Evolutionary conservation across 2,888 invertebrate genomes (phyloP).

Genomic region (Ditylenchus weischeri): DNA sequence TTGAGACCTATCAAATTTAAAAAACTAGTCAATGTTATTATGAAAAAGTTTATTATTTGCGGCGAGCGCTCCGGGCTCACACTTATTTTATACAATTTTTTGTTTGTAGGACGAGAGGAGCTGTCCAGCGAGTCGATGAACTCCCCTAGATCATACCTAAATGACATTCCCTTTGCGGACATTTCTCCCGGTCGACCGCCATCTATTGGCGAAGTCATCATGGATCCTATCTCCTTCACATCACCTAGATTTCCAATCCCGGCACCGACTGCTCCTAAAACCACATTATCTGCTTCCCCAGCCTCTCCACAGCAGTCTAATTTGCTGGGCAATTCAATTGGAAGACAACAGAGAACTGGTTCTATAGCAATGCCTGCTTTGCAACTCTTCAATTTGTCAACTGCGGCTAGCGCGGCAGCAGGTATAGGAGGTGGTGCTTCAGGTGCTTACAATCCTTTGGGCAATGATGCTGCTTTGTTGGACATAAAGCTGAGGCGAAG

Average conservation of each 20-base stretch:
- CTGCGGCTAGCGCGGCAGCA: constrained; percentile 7
- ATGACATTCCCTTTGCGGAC: constrained; percentile 30
- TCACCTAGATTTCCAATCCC: constrained; percentile 10
- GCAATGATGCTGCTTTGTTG: constrained; percentile 29
- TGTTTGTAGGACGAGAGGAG: constrained; percentile 25
- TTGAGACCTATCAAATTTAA: too few relatives aligned
- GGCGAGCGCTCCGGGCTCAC: too few relatives aligned
- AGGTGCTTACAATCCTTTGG: constrained; percentile 10
- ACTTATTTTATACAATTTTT: too few relatives aligned
- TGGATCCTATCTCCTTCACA: neutral
- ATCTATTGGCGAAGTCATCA: neutral
- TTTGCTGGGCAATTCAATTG: constrained; percentile 6
- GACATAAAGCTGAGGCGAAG: constrained; percentile 37
- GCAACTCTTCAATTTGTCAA: constrained; percentile 22
- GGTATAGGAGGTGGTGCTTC: constrained; percentile 19
- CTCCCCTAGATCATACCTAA: neutral
- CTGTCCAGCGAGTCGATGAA: neutral
- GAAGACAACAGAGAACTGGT: neutral
- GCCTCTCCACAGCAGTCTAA: neutral
- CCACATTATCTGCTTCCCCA: neutral
- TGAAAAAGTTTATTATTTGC: neutral
- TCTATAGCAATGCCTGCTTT: constrained; percentile 17
- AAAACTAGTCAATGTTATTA: neutral
- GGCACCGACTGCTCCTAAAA: neutral
- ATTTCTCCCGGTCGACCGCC: constrained; percentile 25